Percentiles rank a stretch among this genome's conserved stretches.
These are phyloP conservation scores for Rousettus leschenaultii DNA, from an alignment of 2,113 vertebrate genomes.

Conservation along the genomic window DNA sequence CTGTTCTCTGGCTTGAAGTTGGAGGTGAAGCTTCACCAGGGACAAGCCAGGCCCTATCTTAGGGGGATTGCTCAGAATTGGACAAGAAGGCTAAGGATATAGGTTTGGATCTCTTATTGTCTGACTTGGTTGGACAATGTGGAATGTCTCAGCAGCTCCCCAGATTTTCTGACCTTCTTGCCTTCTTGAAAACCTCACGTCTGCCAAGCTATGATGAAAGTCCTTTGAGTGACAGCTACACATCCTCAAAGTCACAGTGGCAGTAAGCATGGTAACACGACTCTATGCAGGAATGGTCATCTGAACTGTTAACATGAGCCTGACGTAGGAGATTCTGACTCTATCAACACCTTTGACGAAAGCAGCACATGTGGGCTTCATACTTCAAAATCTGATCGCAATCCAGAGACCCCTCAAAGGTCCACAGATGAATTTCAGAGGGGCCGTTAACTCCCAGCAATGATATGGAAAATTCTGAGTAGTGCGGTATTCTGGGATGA, in stretches of 20 bases:
- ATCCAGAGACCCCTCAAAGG: neutral
- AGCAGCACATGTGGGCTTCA: neutral
- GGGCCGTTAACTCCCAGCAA: neutral
- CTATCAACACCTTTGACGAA: neutral
- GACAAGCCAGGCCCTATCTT: neutral
- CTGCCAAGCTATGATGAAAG: neutral
- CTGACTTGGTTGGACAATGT: no score
- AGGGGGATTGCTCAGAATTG: rapidly evolving
- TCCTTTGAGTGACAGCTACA: neutral
- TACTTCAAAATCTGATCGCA: no score
- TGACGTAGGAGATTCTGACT: neutral
- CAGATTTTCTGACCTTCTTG: neutral
- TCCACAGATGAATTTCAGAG: neutral
- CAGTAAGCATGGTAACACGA: rapidly evolving
- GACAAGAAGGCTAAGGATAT: neutral
- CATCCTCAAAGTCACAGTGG: neutral
- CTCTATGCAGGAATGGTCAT: neutral
- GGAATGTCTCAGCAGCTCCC: neutral
- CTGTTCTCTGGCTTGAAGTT: neutral
- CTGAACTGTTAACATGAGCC: neutral
- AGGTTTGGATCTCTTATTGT: neutral
- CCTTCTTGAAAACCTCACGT: neutral
- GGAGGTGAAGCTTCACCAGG: neutral
- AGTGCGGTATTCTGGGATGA: neutral
- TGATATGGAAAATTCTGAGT: neutral